phyloP scores from a whole-genome alignment of 1,140 invertebrate genomes.

The Centruroides sculpturatus region DNA sequence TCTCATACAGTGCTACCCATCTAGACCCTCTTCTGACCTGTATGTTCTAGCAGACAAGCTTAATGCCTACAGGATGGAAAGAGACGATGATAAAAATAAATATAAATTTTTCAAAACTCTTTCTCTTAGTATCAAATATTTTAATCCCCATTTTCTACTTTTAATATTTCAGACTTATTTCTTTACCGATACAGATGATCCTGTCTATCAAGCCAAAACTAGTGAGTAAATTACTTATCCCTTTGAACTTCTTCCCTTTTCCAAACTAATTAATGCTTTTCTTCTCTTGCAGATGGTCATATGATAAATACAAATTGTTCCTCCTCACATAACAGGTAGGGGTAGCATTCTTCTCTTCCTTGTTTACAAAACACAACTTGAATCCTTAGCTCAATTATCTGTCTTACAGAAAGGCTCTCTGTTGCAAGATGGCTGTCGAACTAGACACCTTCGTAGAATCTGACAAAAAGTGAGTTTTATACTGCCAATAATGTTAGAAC shows the following conservation, averaged over 20 bases:
- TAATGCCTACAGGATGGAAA: too few relatives aligned
- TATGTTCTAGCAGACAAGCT: too few relatives aligned
- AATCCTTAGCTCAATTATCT: too few relatives aligned
- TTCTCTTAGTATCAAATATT: too few relatives aligned
- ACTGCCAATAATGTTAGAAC: too few relatives aligned
- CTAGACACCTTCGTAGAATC: conserved; percentile 71
- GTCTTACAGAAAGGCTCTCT: conserved; percentile 56
- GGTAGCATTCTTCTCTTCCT: too few relatives aligned
- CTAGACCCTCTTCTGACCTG: too few relatives aligned
- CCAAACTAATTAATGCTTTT: conserved; percentile 23
- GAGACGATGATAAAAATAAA: too few relatives aligned
- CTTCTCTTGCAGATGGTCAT: conserved; percentile 62
- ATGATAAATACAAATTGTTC: conserved; percentile 92
- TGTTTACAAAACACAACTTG: too few relatives aligned
- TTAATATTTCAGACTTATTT: conserved; percentile 71
- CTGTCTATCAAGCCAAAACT: conserved; percentile 11
- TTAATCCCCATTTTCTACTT: conserved; percentile 8
- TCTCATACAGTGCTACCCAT: too few relatives aligned
- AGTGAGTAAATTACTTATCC: neutral
- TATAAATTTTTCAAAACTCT: too few relatives aligned
- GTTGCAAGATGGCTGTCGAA: conserved; percentile 92
- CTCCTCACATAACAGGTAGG: conserved; percentile 58
- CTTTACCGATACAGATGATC: conserved; percentile 74
- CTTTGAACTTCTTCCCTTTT: conserved; percentile 23
- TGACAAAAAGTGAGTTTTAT: too few relatives aligned